Evolutionary conservation across 2,797 vertebrate genomes (phyloP).

Genomic region (Sebastes matsubarae): DNA sequence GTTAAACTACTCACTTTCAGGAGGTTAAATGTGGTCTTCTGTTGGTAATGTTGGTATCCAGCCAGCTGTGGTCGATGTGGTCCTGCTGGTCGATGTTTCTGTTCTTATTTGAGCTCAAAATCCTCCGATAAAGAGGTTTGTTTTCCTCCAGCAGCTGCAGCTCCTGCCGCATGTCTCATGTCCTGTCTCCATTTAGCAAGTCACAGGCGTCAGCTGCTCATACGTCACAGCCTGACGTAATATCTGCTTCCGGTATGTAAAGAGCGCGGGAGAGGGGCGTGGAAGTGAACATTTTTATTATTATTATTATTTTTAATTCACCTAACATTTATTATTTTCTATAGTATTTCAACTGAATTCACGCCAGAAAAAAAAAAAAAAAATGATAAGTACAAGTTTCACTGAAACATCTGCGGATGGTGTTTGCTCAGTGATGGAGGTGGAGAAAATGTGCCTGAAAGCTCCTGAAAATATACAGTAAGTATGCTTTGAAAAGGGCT

Average conservation of each 20-base stretch:
- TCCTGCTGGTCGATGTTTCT: neutral
- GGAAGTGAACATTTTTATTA: neutral
- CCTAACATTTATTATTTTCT: too few relatives aligned
- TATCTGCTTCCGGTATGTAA: neutral
- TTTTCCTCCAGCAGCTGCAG: neutral
- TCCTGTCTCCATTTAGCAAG: constrained; percentile 66
- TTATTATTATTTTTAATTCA: neutral
- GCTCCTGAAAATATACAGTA: too few relatives aligned
- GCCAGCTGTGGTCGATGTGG: neutral
- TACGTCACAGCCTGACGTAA: constrained; percentile 18
- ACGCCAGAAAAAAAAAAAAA: neutral
- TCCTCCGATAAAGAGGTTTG: neutral
- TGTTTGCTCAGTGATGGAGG: too few relatives aligned
- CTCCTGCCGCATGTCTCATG: neutral
- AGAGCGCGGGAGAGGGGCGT: neutral
- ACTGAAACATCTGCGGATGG: too few relatives aligned
- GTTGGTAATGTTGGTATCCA: rapidly evolving
- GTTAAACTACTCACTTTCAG: constrained; percentile 57
- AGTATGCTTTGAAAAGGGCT: too few relatives aligned
- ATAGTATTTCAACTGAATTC: neutral
- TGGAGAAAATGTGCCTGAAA: too few relatives aligned
- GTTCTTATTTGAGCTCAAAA: neutral
- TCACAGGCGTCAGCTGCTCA: constrained; percentile 31
- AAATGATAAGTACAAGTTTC: too few relatives aligned
- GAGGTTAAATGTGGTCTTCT: neutral